Percentiles rank a stretch among this genome's conserved stretches.
Evolutionary conservation across 2,797 vertebrate genomes (phyloP).

Genomic region (Liparis tanakae): DNA sequence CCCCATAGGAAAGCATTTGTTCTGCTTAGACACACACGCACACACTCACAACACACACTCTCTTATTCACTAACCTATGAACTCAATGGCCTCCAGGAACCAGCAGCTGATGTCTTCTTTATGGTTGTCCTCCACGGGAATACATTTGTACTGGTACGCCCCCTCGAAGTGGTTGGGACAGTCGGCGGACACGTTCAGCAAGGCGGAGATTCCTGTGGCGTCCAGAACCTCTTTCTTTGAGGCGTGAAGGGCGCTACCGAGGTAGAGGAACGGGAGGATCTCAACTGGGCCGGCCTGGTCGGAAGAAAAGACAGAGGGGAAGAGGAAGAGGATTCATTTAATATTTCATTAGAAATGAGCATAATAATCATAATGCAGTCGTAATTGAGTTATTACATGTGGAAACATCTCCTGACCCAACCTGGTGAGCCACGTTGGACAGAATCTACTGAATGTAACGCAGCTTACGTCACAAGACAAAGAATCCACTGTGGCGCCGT

Average conservation of each 20-base stretch:
- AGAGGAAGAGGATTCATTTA: constrained; percentile 8
- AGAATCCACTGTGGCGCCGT: constrained; percentile 28
- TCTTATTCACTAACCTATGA: constrained; percentile 80
- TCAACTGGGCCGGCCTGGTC: constrained; percentile 85
- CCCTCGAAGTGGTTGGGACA: constrained; percentile 89
- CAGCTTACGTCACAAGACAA: constrained; percentile 35
- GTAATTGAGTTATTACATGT: not conserved
- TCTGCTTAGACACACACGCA: constrained; percentile 13
- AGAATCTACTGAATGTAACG: constrained; percentile 14
- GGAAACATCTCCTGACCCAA: constrained; percentile 13
- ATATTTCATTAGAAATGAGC: constrained; percentile 14
- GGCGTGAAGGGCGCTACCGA: constrained; percentile 86
- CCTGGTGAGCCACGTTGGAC: not conserved
- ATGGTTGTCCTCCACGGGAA: constrained; percentile 89
- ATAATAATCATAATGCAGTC: constrained; percentile 7
- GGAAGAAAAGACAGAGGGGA: constrained; percentile 19
- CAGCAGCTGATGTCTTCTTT: constrained; percentile 89
- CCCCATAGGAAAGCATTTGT: constrained; percentile 11
- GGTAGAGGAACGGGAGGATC: constrained; percentile 87
- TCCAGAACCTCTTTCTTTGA: constrained; percentile 87
- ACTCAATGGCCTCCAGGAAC: constrained; percentile 88
- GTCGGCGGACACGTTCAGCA: constrained; percentile 87
- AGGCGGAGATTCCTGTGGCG: constrained; percentile 83
- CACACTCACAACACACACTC: constrained; percentile 2
- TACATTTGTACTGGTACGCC: constrained; percentile 87